These are phyloP conservation scores for Fringilla coelebs DNA, from an alignment of 2,797 vertebrate species.

Conservation along the genomic window DNA sequence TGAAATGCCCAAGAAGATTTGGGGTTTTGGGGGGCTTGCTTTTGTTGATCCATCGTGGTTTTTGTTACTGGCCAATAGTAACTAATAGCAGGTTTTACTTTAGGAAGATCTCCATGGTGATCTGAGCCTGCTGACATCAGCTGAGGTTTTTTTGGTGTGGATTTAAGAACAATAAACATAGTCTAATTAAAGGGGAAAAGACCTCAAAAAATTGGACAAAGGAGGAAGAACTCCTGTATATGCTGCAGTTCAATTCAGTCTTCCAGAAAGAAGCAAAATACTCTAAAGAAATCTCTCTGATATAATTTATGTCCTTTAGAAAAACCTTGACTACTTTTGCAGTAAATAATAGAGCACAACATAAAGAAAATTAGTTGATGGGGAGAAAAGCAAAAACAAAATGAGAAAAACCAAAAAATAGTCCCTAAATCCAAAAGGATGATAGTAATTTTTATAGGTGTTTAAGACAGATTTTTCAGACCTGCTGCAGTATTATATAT, in stretches of 20 bases:
- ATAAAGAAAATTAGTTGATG: background rate
- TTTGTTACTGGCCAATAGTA: background rate
- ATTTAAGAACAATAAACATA: background rate
- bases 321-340: background rate
- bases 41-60: background rate
- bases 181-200: constrained; percentile 2
- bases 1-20: background rate
- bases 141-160: background rate
- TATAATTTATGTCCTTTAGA: background rate
- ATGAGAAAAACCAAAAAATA: background rate
- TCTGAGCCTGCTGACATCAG: constrained; percentile 39
- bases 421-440: background rate
- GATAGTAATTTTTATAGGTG: background rate
- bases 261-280: background rate
- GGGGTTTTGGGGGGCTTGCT: background rate
- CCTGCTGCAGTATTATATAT: background rate
- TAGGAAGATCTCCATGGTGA: constrained; percentile 57
- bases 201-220: background rate
- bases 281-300: background rate
- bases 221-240: background rate
- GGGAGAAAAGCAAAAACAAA: background rate
- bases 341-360: background rate
- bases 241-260: background rate
- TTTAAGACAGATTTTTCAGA: background rate
- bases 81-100: constrained; percentile 35